These are phyloP conservation scores for Pentamera pediparva DNA, from an alignment of 53 echinoderm and acorn worm species.

Conservation along the genomic window DNA sequence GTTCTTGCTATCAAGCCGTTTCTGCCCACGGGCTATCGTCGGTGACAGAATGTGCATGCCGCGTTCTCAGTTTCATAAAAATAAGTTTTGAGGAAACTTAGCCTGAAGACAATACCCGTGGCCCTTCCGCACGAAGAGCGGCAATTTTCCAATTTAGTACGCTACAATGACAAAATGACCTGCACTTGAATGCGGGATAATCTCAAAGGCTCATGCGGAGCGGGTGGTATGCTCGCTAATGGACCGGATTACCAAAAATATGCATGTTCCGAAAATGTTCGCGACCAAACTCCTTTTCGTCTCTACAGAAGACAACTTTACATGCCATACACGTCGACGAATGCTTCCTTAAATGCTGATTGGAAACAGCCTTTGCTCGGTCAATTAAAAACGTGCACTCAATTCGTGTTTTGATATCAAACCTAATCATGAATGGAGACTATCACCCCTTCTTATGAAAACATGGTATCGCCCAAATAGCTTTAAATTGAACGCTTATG, in stretches of 20 bases:
- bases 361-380: no score
- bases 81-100: slow-evolving; percentile 19
- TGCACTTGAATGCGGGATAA: slow-evolving; percentile 16
- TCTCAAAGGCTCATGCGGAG: slow-evolving; percentile 29
- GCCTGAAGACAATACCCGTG: slow-evolving; percentile 28
- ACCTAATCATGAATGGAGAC: neutral
- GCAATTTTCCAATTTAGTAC: slow-evolving; percentile 56
- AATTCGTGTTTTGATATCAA: no score
- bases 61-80: slow-evolving; percentile 23
- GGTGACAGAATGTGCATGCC: slow-evolving; percentile 18
- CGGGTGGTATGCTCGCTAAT: slow-evolving; percentile 26
- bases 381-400: no score
- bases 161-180: slow-evolving; percentile 58
- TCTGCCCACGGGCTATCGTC: no score
- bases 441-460: slow-evolving; percentile 30
- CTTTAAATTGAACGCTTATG: slow-evolving; percentile 33
- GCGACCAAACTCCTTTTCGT: no score
- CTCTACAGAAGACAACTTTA: no score
- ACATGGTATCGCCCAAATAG: slow-evolving; percentile 31
- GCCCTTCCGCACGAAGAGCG: slow-evolving; percentile 35
- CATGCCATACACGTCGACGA: no score
- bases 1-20: no score
- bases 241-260: slow-evolving; percentile 15
- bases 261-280: no score
- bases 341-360: no score